phyloP scores from a whole-genome alignment of 2,113 vertebrate genomes.

The Ophiodon elongatus region DNA sequence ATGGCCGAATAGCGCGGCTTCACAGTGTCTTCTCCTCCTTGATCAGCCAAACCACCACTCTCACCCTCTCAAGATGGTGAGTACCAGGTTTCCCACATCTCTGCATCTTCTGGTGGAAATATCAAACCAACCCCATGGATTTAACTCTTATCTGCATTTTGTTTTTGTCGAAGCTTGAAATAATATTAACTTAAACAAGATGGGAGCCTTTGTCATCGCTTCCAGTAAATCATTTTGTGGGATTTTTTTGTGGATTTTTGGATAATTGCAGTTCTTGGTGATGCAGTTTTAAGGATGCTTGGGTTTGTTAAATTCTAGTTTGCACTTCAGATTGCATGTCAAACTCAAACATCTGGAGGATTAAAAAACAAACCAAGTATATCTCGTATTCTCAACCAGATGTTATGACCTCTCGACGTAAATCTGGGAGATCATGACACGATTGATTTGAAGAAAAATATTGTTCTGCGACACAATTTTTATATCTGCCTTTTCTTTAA shows the following conservation, averaged over 20 bases:
- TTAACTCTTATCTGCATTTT: conserved; percentile 21
- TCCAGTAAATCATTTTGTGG: conserved; percentile 3
- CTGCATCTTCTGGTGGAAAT: conserved; percentile 48
- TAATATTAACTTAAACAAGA: not conserved
- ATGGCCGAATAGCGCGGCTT: conserved; percentile 75
- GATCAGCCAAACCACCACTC: conserved; percentile 80
- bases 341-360: not conserved
- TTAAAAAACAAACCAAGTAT: not conserved
- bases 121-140: conserved; percentile 49
- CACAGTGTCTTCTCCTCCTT: conserved; percentile 81
- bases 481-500: not conserved
- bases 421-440: not conserved
- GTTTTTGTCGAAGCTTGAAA: not conserved
- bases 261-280: conserved; percentile 2
- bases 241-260: conserved; percentile 18
- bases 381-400: not conserved
- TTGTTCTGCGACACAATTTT: not conserved
- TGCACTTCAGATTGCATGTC: not conserved
- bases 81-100: conserved; percentile 70
- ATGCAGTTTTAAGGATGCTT: conserved; percentile 25
- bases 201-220: conserved; percentile 2
- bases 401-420: not conserved
- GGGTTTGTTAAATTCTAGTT: not conserved
- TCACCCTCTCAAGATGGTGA: conserved; percentile 85
- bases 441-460: not conserved